A percentile compares a stretch with the other conserved stretches of the same genome.
Conservation (phyloP, 2,797 vertebrate species). For the Nyctibius grandis region DNA sequence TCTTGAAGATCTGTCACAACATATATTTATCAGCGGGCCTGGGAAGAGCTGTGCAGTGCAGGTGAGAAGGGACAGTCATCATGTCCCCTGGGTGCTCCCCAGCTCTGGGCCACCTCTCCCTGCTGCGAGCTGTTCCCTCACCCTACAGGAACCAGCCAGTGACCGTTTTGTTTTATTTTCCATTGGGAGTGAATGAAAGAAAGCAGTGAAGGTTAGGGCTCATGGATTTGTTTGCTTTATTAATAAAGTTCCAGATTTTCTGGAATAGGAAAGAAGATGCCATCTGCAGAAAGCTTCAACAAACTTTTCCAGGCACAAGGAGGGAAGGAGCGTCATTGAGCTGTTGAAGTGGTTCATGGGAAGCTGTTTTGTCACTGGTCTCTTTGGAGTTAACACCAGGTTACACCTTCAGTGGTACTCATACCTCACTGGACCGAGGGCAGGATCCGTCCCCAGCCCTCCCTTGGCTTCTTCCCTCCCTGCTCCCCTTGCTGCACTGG, state of each 20-base stretch:
- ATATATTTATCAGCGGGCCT: not conserved
- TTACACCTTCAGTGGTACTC: not conserved
- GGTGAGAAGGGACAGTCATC: not conserved
- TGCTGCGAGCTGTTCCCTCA: not conserved
- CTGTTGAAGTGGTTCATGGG: not conserved
- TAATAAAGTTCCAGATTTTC: not conserved
- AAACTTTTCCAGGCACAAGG: not conserved
- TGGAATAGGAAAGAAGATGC: not conserved
- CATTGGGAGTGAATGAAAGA: not conserved
- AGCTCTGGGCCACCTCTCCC: not conserved
- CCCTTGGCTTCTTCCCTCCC: not conserved
- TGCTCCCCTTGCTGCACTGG: fast-evolving
- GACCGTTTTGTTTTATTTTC: not conserved
- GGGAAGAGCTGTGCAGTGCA: not conserved
- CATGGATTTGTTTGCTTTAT: not conserved
- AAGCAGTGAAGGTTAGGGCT: not conserved
- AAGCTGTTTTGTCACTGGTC: not conserved
- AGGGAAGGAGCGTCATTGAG: not conserved
- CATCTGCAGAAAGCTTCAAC: not conserved
- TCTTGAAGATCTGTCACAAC: not conserved
- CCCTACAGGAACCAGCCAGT: not conserved
- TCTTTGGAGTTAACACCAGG: not conserved
- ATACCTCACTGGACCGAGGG: not conserved
- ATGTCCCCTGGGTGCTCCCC: not conserved
- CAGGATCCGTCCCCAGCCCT: not conserved